Base-by-base conservation (phyloP, 1,140 invertebrate genomes). In the Plutomurus gul region DNA sequence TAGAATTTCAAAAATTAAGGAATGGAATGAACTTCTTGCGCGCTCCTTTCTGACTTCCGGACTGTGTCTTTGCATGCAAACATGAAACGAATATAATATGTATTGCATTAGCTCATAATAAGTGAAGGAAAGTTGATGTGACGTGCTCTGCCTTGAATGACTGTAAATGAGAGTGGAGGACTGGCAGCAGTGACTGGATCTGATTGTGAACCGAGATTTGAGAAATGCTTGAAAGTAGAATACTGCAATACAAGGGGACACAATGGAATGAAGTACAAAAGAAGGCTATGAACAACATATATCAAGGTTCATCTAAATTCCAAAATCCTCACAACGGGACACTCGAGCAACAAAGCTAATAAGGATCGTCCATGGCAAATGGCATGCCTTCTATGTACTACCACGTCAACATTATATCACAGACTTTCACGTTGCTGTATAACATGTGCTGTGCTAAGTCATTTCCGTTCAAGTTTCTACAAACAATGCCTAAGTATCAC, bases 341-440 rank as follows among this genome's bases (percentile, higher is more conserved):
- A 30, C 27, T 65, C 27, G 36, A n/a, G 16, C 56, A 13, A 18
- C 56, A 65, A n/a, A 43, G 16, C 56, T 65, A 65, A 65, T 65
- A 65, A 65, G 56, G 56, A 65, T 65, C 36, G 22, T 16, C n/a
- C 56, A 65, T 33, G 56, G 56, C 56, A 65, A 65, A 65, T 65
- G 30, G 16, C 25, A 65, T 33, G 30, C 56, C 30, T 65, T n/a
- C n/a, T n/a, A n/a, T n/a, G n/a, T n/a, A n/a, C n/a, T n/a, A n/a
- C n/a, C n/a, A n/a, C n/a, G n/a, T n/a, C n/a, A n/a, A n/a, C n/a
- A n/a, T n/a, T n/a, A n/a, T n/a, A n/a, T n/a, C n/a, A n/a, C n/a
- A n/a, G n/a, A n/a, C n/a, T n/a, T n/a, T n/a, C n/a, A n/a, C n/a
- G n/a, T n/a, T n/a, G n/a, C n/a, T n/a, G n/a, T n/a, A n/a, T n/a